Evolutionary conservation across 2,888 invertebrate genomes (phyloP), one percentile per base, ranked within the genome.

Genomic region (Lacanobia oleracea): DNA sequence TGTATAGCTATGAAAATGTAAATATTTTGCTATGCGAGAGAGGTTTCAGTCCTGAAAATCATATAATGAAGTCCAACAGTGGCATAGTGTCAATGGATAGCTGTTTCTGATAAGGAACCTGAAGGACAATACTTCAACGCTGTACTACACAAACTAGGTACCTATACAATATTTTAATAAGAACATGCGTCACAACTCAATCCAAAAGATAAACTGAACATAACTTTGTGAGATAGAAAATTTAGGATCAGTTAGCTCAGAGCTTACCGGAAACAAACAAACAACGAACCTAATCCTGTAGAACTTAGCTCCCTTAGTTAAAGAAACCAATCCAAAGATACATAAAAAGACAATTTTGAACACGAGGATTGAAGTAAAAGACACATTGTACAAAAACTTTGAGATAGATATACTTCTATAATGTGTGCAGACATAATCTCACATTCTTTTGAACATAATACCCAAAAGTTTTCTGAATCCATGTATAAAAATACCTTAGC

Each of bases 321-420:
- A 37, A 75, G 45, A 51, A 40, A 69, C 45, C 40, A n/a, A n/a
- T 1, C 23, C 23, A 43, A 75, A 75, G 68, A 45, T 27, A 51
- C 61, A 62, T 27, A 62, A 69, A 75, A 76, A 75, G 21, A 27
- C 27, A 76, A 75, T 75, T 51, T 69, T 51, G 16, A 69, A 51
- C 45, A 27, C 56, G 62, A 69, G 62, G 21, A 4, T 68, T n/a
- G 0, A 56, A 27, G 23, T 14, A 40, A 8, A 73, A 18, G 27
- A 54, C 18, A 66, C 37, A 16, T n/a, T 23, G 16, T 43, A n/a
- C 7, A n/a, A 40, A 37, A 62, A 51, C 10, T 40, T 62, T 23
- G n/a, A 1, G 59, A 21, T 50, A 8, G 27, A 33, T 18, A 54
- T 16, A 23, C 23, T 12, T 21, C 43, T 43, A 1, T 43, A 5